phyloP scores from a whole-genome alignment of 1,140 invertebrate species.

The Zaprionus davidi region DNA sequence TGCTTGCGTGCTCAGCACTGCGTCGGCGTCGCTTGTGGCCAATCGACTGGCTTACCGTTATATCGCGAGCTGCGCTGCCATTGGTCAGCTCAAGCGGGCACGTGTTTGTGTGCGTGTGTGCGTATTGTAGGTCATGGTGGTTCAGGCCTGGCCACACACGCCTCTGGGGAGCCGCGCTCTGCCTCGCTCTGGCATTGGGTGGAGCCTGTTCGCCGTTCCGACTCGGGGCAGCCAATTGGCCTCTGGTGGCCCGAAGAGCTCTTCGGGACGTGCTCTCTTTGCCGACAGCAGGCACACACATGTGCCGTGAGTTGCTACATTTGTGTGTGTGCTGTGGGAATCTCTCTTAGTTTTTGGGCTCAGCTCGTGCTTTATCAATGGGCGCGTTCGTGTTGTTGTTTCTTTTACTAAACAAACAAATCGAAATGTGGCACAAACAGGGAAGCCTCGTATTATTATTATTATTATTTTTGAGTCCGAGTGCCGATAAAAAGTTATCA shows the following conservation, averaged over 20 bases:
- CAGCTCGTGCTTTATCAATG: constrained; percentile 3
- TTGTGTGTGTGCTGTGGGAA: constrained; percentile 3
- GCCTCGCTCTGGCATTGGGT: constrained; percentile 37
- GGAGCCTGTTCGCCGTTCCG: constrained; percentile 23
- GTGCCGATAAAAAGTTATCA: constrained; percentile 41
- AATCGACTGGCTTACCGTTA: constrained; percentile 43
- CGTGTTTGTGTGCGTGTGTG: neutral
- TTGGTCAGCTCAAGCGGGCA: constrained; percentile 14
- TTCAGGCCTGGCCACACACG: constrained; percentile 13
- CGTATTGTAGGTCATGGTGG: constrained; percentile 48
- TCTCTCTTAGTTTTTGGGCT: neutral
- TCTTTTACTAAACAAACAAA: constrained; percentile 44
- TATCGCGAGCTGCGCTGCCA: constrained; percentile 3
- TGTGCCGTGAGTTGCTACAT: neutral
- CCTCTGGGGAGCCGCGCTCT: constrained; percentile 15
- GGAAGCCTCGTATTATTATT: constrained; percentile 6
- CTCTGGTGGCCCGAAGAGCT: constrained; percentile 7
- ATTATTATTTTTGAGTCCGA: constrained; percentile 17
- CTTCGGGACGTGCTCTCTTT: constrained; percentile 22
- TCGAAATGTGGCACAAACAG: constrained; percentile 15
- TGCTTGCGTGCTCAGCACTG: constrained; percentile 4
- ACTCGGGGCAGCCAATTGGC: constrained; percentile 21
- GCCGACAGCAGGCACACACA: neutral
- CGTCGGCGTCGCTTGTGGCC: constrained; percentile 36
- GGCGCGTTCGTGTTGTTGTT: constrained; percentile 17